Evolutionary conservation across 2,113 vertebrate species (phyloP).

Genomic region (Zingel zingel): DNA sequence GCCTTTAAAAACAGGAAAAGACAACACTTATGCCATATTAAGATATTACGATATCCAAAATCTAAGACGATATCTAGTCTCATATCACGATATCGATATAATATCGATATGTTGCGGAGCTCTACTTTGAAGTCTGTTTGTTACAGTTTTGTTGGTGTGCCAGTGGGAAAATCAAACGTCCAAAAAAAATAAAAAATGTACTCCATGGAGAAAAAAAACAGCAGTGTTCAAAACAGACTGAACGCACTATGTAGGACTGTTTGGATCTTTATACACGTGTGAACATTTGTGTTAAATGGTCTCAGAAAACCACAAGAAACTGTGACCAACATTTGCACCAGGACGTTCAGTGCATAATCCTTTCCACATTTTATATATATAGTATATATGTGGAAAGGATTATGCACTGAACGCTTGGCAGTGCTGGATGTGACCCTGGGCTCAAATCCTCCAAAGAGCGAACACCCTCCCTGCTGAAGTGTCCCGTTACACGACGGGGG

Average conservation of each 20-base stretch:
- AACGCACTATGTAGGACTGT: not conserved
- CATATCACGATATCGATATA: no score
- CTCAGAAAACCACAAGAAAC: not conserved
- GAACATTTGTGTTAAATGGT: not conserved
- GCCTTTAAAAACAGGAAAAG: no score
- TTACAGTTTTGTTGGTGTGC: not conserved
- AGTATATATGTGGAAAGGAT: no score
- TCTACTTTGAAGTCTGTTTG: no score
- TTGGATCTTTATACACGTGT: not conserved
- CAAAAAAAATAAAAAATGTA: not conserved
- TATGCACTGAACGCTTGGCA: no score
- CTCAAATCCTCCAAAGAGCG: not conserved
- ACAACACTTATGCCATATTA: no score
- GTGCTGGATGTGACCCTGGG: not conserved
- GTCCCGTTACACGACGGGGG: not conserved
- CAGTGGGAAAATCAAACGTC: not conserved
- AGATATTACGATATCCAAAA: no score
- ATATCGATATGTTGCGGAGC: no score
- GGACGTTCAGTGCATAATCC: no score
- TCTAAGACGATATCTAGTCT: no score
- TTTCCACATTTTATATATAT: not conserved
- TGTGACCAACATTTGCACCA: not conserved
- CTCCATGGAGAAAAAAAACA: not conserved
- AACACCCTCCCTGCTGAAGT: not conserved
- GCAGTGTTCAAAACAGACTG: not conserved